phyloP scores from a whole-genome alignment of 2,888 invertebrate genomes.

The Ormyrus nitidulus region DNA sequence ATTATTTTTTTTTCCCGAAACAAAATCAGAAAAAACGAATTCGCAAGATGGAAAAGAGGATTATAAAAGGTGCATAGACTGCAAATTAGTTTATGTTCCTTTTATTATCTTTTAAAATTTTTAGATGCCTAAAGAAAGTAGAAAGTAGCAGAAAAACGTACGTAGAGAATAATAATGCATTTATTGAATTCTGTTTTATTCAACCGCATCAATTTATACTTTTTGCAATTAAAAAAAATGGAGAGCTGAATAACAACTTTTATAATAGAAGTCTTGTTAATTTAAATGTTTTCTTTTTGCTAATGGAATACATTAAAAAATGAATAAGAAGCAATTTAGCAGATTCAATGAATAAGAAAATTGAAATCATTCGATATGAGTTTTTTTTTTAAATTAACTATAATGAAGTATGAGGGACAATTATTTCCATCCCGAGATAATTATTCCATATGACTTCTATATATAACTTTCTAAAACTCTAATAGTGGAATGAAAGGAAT shows the following conservation, averaged over 20 bases:
- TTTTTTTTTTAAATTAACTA: background rate
- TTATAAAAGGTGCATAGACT: background rate
- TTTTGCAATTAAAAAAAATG: too few relatives aligned
- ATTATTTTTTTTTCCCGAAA: background rate
- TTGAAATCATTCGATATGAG: background rate
- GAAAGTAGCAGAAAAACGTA: too few relatives aligned
- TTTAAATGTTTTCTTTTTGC: too few relatives aligned
- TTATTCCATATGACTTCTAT: background rate
- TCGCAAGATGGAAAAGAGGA: background rate
- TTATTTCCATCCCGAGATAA: background rate
- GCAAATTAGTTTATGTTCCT: too few relatives aligned
- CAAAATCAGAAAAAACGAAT: background rate
- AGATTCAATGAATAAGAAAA: background rate
- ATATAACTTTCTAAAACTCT: constrained; percentile 4
- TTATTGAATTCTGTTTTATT: too few relatives aligned
- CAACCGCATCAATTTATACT: too few relatives aligned
- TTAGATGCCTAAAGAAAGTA: too few relatives aligned
- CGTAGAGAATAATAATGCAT: too few relatives aligned
- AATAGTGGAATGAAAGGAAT: background rate
- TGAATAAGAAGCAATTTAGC: background rate
- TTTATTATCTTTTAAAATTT: too few relatives aligned
- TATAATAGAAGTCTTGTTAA: too few relatives aligned
- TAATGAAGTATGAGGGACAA: constrained; percentile 1
- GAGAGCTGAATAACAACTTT: too few relatives aligned
- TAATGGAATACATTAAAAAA: too few relatives aligned